Base-by-base conservation (phyloP, 2,888 invertebrate genomes). In the Pteria penguin region DNA sequence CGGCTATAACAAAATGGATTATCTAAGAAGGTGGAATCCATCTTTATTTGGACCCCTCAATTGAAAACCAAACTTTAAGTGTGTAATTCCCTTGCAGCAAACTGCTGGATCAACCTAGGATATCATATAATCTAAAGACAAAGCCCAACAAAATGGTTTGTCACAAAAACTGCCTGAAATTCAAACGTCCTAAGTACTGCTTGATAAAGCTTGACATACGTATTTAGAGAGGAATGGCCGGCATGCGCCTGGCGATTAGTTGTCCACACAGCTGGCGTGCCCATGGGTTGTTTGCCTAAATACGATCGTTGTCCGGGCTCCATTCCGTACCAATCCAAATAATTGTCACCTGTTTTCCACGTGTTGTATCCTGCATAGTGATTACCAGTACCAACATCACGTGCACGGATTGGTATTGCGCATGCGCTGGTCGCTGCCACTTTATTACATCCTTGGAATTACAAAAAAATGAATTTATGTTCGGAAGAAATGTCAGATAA, bases 181-280 rank as follows among this genome's bases (percentile, higher is more conserved):
- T n/a, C n/a, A n/a, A n/a, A n/a, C n/a, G n/a, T n/a, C n/a, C n/a
- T n/a, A n/a, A n/a, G n/a, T n/a, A n/a, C n/a, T n/a, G n/a, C n/a
- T n/a, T n/a, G n/a, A n/a, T 45, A 0, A 45, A 18, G 11, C 18
- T 45, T 0, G 0, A 72, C 84, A 70, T 76, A 89, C 89, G 75
- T 83, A 76, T 90, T 90, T 0, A 86, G 71, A 5, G 71, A 67
- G 57, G 68, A 85, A 75, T 86, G 84, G 5, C 86, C 87, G 0
- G 81, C 31, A 26, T 82, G 79, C 0, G 87, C 84, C 0, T 77
- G 83, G 2, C 84, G 81, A 68, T 85, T 92, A 26, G 89, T 86
- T 0, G 91, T 89, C 89, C 92, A 92, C 14, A 88, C 89, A 67
- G 86, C 82, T 24, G 88, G 87, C 0, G 90, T 87, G 1, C 90